phyloP scores from a whole-genome alignment of 2,888 invertebrate genomes.

The Rotaria sp. region DNA sequence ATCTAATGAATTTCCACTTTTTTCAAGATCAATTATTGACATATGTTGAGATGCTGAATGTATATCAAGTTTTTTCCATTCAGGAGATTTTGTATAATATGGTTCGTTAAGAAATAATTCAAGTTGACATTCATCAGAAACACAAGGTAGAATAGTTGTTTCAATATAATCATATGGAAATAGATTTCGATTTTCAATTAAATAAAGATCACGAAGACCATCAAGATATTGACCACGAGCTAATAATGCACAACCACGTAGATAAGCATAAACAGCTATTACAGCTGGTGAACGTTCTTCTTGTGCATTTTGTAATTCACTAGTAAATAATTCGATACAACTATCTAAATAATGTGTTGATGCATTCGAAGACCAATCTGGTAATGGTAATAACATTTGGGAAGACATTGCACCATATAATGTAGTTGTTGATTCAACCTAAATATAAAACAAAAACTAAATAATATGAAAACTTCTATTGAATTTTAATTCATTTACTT shows the following conservation, averaged over 20 bases:
- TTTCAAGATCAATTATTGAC: neutral
- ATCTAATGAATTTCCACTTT: neutral
- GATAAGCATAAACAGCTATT: neutral
- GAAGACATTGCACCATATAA: neutral
- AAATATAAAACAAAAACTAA: neutral
- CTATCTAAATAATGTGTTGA: neutral
- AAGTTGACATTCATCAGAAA: neutral
- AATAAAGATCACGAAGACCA: neutral
- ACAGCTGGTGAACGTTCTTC: neutral
- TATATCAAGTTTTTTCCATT: neutral
- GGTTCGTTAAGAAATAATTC: neutral
- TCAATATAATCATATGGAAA: neutral
- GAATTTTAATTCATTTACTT: neutral
- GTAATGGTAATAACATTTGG: neutral
- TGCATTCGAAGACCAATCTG: neutral
- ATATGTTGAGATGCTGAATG: neutral
- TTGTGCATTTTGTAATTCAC: neutral
- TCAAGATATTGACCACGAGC: neutral
- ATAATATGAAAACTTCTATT: too few species aligned
- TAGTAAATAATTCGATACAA: neutral
- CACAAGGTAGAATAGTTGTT: neutral
- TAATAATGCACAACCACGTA: slow-evolving; percentile 3
- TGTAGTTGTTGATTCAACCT: neutral
- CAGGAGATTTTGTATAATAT: neutral
- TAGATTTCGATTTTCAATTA: neutral